Conservation (phyloP, 2,888 invertebrate genomes). For the Morpho helenor region DNA sequence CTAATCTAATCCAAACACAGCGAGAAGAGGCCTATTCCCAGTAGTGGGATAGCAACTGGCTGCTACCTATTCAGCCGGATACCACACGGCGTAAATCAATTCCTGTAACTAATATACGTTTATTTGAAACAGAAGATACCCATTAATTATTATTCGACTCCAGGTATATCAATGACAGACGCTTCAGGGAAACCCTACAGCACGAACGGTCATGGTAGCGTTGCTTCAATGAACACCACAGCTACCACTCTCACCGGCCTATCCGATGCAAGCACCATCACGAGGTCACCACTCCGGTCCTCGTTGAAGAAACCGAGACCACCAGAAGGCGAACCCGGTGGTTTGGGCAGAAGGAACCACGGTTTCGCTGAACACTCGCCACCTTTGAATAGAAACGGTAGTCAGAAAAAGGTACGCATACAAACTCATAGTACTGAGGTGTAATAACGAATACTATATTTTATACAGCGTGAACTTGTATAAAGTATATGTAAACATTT, state of each 20-base stretch:
- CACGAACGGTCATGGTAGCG: constrained; percentile 82
- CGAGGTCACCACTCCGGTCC: constrained; percentile 80
- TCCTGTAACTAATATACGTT: too few species aligned
- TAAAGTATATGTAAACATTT: too few species aligned
- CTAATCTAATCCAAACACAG: too few species aligned
- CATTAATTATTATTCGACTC: too few species aligned
- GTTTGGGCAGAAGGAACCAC: constrained; percentile 92
- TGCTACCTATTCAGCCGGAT: too few species aligned
- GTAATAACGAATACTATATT: constrained; percentile 43
- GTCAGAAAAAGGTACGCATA: constrained; percentile 94
- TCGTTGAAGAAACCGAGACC: constrained; percentile 91
- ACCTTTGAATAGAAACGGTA: constrained; percentile 89
- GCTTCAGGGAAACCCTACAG: constrained; percentile 91
- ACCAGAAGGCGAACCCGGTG: constrained; percentile 63
- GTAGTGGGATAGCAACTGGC: too few species aligned
- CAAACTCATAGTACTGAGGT: constrained; percentile 96
- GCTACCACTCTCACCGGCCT: constrained; percentile 82
- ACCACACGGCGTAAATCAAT: too few species aligned
- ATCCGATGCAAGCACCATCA: constrained; percentile 68
- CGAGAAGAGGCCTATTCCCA: too few species aligned
- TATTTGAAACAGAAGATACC: too few species aligned
- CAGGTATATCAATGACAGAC: constrained; percentile 91
- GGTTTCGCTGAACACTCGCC: constrained; percentile 91
- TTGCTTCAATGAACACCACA: constrained; percentile 86
- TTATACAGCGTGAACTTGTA: too few species aligned